phyloP scores from a whole-genome alignment of 2,888 invertebrate species.

The Pseudococcus longispinus region DNA sequence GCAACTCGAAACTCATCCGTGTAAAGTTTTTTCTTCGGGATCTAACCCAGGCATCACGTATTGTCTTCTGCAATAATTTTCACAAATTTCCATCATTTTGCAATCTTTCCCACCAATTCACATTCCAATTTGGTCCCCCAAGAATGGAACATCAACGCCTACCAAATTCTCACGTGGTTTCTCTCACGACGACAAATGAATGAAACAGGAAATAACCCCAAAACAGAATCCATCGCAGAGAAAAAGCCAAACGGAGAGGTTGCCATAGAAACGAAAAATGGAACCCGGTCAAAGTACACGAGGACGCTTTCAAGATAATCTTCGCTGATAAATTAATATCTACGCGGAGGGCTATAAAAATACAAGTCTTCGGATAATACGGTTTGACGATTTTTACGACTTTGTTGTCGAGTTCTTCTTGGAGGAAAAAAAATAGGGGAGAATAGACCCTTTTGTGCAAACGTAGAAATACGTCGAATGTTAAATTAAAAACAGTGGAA shows the following conservation, averaged over 20 bases:
- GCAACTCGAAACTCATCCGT: too few relatives aligned
- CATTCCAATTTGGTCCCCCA: not conserved
- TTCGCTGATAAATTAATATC: slow-evolving; percentile 32
- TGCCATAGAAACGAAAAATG: slow-evolving; percentile 23
- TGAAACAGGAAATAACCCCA: not conserved
- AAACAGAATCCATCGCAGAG: not conserved
- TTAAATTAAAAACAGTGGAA: not conserved
- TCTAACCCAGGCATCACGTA: too few relatives aligned
- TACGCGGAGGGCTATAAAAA: slow-evolving; percentile 1
- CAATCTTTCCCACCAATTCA: not conserved
- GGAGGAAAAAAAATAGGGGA: not conserved
- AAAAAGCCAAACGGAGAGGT: not conserved
- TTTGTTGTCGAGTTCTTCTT: slow-evolving; percentile 12
- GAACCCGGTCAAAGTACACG: not conserved
- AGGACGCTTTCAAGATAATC: not conserved
- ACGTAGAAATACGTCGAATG: not conserved
- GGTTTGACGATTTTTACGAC: slow-evolving; percentile 28
- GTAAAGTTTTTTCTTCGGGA: too few relatives aligned
- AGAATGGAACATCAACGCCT: not conserved
- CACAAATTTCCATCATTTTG: not conserved
- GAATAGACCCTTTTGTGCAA: not conserved
- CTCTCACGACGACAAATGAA: not conserved
- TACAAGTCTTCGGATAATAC: not conserved
- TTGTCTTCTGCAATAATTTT: too few relatives aligned
- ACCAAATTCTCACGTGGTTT: slow-evolving; percentile 1